Base-by-base conservation (phyloP, 2,888 invertebrate genomes). In the Chloroclysta siterata region DNA sequence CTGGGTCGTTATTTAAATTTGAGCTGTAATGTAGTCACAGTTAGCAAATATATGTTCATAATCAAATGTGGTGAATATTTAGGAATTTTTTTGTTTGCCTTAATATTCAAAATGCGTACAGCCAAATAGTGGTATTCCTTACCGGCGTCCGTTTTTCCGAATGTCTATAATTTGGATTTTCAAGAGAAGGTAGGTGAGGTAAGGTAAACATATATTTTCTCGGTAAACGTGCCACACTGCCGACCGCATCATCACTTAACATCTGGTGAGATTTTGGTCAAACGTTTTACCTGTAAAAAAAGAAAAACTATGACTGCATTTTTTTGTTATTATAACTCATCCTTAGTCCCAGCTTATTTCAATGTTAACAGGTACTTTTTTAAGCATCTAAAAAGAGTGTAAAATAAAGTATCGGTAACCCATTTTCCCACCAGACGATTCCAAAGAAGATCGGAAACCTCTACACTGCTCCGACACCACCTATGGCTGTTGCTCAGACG, bases 401-500 rank as follows among this genome's bases (percentile, higher is more conserved):
- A 48, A 41, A 11, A 48, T 39, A 22, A 14, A 53, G 10, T 56
- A 41, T 41, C 28, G 39, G 11, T 48, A 13, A 15, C 5, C 17
- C 10, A 2, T 52, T 39, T 52, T 39, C 13, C 28, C 28, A 41
- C 60, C 73, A 90, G 90, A 89, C 71, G 90, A 90, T 65, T 78
- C 90, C 63, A 89, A 84, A 76, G 90, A 90, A 47, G 91, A 92
- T 60, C 88, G 82, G 79, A 89, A 87, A 78, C 70, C 69, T 48
- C 64, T 72, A 33, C 87, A 85, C 63, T 93, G 93, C 72, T 84
- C 84, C 60, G 91, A 89, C 63, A 78, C 83, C 29, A 68, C 73
- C 88, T 95, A 94, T 84, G 97, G 97, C 17, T 98, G 97, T 88
- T 98, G 98, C 84, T 95, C 96, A 5, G 95, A 95, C 72, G 95